Evolutionary conservation across 2,797 vertebrate species (phyloP).

Genomic region (Gymnoscopelus braueri): DNA sequence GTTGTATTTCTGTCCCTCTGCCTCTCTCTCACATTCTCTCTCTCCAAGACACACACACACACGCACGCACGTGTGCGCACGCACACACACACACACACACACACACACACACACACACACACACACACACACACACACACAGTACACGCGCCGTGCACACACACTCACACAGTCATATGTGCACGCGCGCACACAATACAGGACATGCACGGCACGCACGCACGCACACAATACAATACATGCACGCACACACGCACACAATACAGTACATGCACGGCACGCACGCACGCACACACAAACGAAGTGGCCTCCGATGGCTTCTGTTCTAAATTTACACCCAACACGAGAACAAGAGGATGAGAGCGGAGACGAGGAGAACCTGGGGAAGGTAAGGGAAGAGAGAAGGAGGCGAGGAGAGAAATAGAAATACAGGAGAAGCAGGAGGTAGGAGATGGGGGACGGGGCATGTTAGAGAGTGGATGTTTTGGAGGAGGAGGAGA

Average conservation of each 20-base stretch:
- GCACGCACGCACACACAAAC: slow-evolving; percentile 29
- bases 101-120: background rate
- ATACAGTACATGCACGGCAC: background rate
- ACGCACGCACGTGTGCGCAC: background rate
- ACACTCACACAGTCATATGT: slow-evolving; percentile 10
- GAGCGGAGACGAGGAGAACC: slow-evolving; percentile 45
- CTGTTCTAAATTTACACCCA: slow-evolving; percentile 83
- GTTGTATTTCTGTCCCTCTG: slow-evolving; percentile 39
- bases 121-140: slow-evolving; percentile 18
- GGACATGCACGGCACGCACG: background rate
- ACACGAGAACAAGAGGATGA: slow-evolving; percentile 67
- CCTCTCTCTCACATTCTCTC: slow-evolving; percentile 10
- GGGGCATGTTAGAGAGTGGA: background rate
- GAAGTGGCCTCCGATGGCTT: slow-evolving; percentile 75
- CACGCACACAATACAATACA: background rate
- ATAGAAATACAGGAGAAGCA: slow-evolving; percentile 26
- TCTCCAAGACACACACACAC: slow-evolving; percentile 30
- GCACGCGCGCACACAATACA: background rate
- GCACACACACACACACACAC: background rate
- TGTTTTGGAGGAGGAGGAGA: slow-evolving; percentile 17
- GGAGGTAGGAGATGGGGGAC: slow-evolving; percentile 32
- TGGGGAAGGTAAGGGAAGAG: slow-evolving; percentile 7
- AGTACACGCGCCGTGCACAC: background rate
- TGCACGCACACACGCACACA: slow-evolving; percentile 24
- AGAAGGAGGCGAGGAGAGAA: slow-evolving; percentile 43